Evolutionary conservation across 1,140 invertebrate genomes (phyloP), one percentile per base, ranked within the genome.

Genomic region (Drosophila sucinea): DNA sequence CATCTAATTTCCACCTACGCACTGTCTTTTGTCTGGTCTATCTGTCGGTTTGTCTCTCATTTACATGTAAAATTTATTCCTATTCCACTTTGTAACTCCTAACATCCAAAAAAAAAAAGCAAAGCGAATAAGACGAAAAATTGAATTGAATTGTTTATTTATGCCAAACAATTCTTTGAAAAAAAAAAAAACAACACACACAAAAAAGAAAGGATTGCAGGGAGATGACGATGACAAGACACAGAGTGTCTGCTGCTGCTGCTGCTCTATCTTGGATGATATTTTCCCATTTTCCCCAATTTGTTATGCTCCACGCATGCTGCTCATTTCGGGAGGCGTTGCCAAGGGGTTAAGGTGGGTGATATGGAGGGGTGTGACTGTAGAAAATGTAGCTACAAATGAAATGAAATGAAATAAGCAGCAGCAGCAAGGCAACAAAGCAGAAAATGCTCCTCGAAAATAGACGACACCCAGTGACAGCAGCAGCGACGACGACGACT

Each of bases 91-190:
- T 82, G 70, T 82, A 82, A 82, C 81, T 78, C 74, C 73, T 64
- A 74, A 60, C 60, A 58, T 58, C 38, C 62, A 23, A 58, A 65
- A 74, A 40, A 72, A 54, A 60, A 57, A 79, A 73, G 7, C 44
- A 51, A 40, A 58, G 25, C 25, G 38, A 72, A 72, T 60, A 67
- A 81, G 57, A 73, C 54, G 66, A 78, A 65, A 72, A 89, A 84
- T 84, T 78, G 77, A 89, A 89, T 89, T 81, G 84, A 84, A 89
- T 89, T 89, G 85, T 89, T 89, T 89, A 89, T 89, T 84, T 90
- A 90, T 89, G 84, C 85, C 80, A 73, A 77, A 72, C 67, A 77
- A 73, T 80, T 70, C 35, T 35, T 47, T 47, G 1, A 6, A 44
- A 17, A 10, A 25, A 70, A 64, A 65, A 62, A 74, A 67, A 30